These are phyloP conservation scores for Salminus brasiliensis DNA, from an alignment of 2,113 vertebrate genomes.

Conservation along the genomic window DNA sequence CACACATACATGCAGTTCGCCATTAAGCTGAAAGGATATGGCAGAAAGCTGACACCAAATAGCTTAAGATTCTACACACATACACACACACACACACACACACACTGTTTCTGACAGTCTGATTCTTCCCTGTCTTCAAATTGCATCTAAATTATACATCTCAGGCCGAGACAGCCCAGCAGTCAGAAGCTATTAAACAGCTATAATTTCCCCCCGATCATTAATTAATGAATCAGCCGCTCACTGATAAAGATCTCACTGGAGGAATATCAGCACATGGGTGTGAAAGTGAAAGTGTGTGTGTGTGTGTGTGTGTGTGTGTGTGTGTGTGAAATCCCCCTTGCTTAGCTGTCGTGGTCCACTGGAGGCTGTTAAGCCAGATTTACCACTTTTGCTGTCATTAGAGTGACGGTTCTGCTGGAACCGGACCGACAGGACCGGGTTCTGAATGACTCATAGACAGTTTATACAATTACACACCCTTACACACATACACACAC, in stretches of 20 bases:
- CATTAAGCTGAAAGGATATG: neutral
- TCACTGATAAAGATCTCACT: slow-evolving; percentile 17
- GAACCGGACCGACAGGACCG: slow-evolving; percentile 58
- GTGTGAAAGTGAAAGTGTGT: slow-evolving; percentile 13
- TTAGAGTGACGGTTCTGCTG: neutral
- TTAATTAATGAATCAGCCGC: slow-evolving; percentile 38
- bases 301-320: slow-evolving; percentile 12
- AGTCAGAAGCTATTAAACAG: slow-evolving; percentile 30
- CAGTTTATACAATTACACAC: no score
- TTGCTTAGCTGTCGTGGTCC: neutral
- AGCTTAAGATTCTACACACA: neutral
- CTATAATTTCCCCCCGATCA: slow-evolving; percentile 31
- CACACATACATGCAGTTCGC: neutral
- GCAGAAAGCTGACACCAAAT: neutral
- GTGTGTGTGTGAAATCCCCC: neutral
- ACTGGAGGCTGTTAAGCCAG: neutral
- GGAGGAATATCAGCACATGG: neutral
- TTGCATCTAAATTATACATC: slow-evolving; percentile 13
- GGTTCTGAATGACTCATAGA: no score
- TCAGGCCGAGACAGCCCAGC: slow-evolving; percentile 12
- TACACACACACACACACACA: neutral
- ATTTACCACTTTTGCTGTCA: neutral
- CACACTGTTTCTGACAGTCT: slow-evolving; percentile 14
- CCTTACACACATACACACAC: no score
- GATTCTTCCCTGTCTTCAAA: neutral